Conservation (phyloP, 2,797 vertebrate genomes). For the Hippoglossus hippoglossus region DNA sequence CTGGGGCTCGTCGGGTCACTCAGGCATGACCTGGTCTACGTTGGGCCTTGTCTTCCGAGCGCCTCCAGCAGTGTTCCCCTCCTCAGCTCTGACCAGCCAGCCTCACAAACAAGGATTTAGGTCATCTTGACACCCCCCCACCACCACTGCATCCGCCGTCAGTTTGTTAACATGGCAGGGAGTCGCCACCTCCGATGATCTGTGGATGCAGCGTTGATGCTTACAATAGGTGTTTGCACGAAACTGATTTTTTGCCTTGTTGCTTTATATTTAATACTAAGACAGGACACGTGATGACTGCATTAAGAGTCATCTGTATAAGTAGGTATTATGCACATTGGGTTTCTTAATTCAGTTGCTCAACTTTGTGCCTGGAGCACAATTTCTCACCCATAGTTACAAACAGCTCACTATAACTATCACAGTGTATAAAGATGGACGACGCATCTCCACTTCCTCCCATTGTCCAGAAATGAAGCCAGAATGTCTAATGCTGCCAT, state of each 20-base stretch:
- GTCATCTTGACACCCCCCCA: conserved; percentile 63
- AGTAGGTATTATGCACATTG: no score
- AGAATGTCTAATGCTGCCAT: no score
- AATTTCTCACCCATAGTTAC: no score
- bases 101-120: conserved; percentile 81
- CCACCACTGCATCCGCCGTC: conserved; percentile 25
- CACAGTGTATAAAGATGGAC: no score
- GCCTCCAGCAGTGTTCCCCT: conserved; percentile 77
- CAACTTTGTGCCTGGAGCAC: no score
- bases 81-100: conserved; percentile 69
- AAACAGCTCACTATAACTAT: no score
- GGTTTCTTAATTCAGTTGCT: no score
- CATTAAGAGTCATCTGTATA: not conserved
- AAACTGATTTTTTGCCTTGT: not conserved
- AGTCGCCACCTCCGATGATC: conserved; percentile 44
- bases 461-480: no score
- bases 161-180: conserved; percentile 59
- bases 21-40: conserved; percentile 82
- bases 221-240: conserved; percentile 16
- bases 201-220: conserved; percentile 27
- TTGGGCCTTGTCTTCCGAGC: conserved; percentile 76
- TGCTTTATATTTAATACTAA: not conserved
- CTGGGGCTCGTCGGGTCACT: conserved; percentile 78
- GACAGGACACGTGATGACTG: no score
- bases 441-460: no score